Base-by-base conservation (phyloP, 2,113 vertebrate species). In the Callorhinus ursinus region DNA sequence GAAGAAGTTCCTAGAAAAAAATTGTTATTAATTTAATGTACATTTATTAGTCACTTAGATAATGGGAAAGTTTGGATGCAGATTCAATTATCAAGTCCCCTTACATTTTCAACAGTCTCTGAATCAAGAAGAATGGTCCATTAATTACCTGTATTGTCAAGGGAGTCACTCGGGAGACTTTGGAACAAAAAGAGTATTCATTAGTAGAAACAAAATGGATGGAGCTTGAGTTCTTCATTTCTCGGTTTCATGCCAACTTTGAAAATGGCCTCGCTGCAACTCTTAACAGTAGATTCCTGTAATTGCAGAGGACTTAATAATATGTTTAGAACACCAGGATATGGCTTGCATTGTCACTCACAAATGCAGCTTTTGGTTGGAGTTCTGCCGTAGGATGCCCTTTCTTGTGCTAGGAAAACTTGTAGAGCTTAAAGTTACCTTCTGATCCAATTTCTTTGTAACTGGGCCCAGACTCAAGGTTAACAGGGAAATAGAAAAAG, bases 81-180 rank as follows among this genome's bases (percentile, higher is more conserved):
- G 77, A 86, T 97, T 98, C 97, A 97, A 97, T 96, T 96, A 97
- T 97, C 61, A 86, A 86, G 63, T 93, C 85, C 86, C 31, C 51
- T 77, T 36, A 55, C 80, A 94, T 93, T 97, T 97, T 96, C 96
- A 89, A 84, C 90, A 83, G 79, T 77, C 85, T 97, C 74, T 55
- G 96, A 96, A 95, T 95, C 92, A 84, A 95, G 93, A 97, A 87
- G 74, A 96, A 97, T 80, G 88, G 82, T 95, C 82, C 97, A 98
- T 98, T 98, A 98, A 98, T 98, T 98, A 98, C 97, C 94, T 97
- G 88, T 63, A 96, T 79, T 96, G 81, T 94, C 97, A 97, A 69
- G 95, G 59, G 85, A 97, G 95, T 95, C 95, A 96, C 85, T 97
- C 92, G 90, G 92, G 93, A 98, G 91, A 80, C 88, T 95, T 96